phyloP scores from a whole-genome alignment of 2,113 vertebrate species.

The Scytalopus superciliaris region DNA sequence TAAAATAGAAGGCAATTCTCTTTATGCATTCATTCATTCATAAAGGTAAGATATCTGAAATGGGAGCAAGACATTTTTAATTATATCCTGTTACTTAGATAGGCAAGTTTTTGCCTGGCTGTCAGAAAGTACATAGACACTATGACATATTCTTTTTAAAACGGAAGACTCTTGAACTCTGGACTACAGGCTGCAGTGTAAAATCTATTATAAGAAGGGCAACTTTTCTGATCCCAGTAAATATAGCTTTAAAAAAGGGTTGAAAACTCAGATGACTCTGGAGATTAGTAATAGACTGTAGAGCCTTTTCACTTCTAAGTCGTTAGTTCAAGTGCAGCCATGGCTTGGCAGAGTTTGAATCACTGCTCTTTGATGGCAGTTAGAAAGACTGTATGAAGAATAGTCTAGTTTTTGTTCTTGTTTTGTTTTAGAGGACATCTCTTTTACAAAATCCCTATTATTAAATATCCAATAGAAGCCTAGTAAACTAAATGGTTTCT shows the following conservation, averaged over 20 bases:
- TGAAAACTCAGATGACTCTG: slow-evolving; percentile 49
- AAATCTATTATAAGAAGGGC: slow-evolving; percentile 42
- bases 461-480: neutral
- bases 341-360: slow-evolving; percentile 51
- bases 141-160: neutral
- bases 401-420: slow-evolving; percentile 19
- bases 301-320: slow-evolving; percentile 39
- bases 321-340: slow-evolving; percentile 50
- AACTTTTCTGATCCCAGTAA: slow-evolving; percentile 41
- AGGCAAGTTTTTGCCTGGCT: neutral
- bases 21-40: neutral
- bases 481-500: neutral
- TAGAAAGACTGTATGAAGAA: neutral
- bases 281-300: slow-evolving; percentile 14
- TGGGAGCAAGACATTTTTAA: neutral
- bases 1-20: neutral
- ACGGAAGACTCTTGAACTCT: slow-evolving; percentile 12
- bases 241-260: slow-evolving; percentile 25
- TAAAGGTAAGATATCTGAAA: neutral
- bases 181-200: neutral
- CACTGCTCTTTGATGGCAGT: neutral
- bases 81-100: neutral
- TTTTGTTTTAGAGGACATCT: neutral
- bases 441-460: slow-evolving; percentile 19
- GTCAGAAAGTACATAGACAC: neutral